Conservation (phyloP, 2,888 invertebrate genomes). For the Rhingia rostrata region DNA sequence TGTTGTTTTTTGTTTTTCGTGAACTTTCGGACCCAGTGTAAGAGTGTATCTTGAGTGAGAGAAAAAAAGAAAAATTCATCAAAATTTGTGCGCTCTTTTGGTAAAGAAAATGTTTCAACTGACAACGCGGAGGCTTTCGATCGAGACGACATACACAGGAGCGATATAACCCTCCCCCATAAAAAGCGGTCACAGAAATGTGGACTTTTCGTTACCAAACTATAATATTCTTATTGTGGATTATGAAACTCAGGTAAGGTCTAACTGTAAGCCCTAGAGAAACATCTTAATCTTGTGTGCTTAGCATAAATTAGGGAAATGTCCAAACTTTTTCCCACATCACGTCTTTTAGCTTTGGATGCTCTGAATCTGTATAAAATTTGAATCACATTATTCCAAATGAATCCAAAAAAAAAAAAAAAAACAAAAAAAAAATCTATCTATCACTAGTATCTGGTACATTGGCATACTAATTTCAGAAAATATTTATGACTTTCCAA, state of each 20-base stretch:
- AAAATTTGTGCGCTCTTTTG: slow-evolving; percentile 9
- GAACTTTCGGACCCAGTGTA: not conserved
- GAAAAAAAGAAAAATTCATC: slow-evolving; percentile 16
- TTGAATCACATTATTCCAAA: slow-evolving; percentile 57
- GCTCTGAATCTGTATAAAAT: slow-evolving; percentile 52
- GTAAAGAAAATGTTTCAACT: slow-evolving; percentile 62
- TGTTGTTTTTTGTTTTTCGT: not conserved
- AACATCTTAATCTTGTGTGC: not conserved
- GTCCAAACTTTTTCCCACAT: slow-evolving; percentile 55
- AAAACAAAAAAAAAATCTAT: not conserved
- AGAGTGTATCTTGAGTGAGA: not conserved
- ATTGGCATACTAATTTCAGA: slow-evolving; percentile 9
- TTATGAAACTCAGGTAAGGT: slow-evolving; percentile 82
- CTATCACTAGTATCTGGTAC: too few relatives aligned
- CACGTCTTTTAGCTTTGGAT: slow-evolving; percentile 23
- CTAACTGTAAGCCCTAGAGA: slow-evolving; percentile 72
- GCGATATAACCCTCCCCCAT: slow-evolving; percentile 50
- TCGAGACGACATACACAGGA: slow-evolving; percentile 51
- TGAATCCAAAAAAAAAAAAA: slow-evolving; percentile 4
- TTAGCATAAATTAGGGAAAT: slow-evolving; percentile 61
- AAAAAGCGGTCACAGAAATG: slow-evolving; percentile 78
- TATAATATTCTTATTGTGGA: slow-evolving; percentile 82
- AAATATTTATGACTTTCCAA: slow-evolving; percentile 38
- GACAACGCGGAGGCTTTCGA: slow-evolving; percentile 47
- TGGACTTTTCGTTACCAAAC: slow-evolving; percentile 82